A percentile compares a stretch with the other conserved stretches of the same genome.
These are phyloP conservation scores for Caenorhabditis afra DNA, from an alignment of 2,888 invertebrate genomes.

Conservation along the genomic window DNA sequence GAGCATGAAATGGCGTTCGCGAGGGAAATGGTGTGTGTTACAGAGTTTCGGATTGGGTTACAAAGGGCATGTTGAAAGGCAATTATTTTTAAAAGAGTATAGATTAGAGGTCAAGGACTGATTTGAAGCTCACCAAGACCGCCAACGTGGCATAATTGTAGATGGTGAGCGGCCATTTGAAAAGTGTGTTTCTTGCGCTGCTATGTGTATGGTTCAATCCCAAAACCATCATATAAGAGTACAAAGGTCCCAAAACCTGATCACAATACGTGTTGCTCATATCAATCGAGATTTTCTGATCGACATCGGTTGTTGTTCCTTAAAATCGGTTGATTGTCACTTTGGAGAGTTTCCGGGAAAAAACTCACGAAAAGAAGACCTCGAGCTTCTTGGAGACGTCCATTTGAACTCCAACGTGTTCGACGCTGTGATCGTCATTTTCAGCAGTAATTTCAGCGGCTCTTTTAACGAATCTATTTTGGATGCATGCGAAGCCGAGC, in stretches of 20 bases:
- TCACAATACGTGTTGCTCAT: conserved; percentile 68
- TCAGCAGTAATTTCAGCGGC: conserved; percentile 30
- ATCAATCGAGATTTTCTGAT: conserved; percentile 65
- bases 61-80: conserved; percentile 1
- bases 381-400: conserved; percentile 57
- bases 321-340: neutral
- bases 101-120: neutral
- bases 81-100: neutral
- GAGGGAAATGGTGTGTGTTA: neutral
- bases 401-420: conserved; percentile 62
- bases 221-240: conserved; percentile 68
- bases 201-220: conserved; percentile 66
- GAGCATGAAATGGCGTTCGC: too few relatives aligned
- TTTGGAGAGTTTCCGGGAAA: neutral
- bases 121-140: conserved; percentile 41
- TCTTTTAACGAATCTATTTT: conserved; percentile 50
- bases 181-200: conserved; percentile 53
- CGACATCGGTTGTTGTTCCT: conserved; percentile 47
- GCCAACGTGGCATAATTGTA: conserved; percentile 63
- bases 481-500: conserved; percentile 11
- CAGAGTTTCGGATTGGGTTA: conserved; percentile 15
- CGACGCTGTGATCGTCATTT: conserved; percentile 61
- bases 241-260: conserved; percentile 67
- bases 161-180: conserved; percentile 60
- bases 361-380: conserved; percentile 53